Evolutionary conservation across 2,888 invertebrate species (phyloP).

Genomic region (Cenopis cana): DNA sequence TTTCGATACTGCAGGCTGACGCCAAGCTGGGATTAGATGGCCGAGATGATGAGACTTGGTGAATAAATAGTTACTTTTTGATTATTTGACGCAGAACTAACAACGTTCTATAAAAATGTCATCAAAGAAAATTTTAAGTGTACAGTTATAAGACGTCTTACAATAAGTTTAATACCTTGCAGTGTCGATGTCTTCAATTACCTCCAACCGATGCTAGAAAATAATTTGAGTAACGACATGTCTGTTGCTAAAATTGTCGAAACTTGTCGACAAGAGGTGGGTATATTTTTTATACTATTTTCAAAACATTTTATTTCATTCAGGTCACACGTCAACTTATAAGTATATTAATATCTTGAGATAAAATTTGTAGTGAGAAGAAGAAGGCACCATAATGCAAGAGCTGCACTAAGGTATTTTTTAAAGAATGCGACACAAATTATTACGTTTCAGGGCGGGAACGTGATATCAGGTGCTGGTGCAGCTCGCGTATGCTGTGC

Average conservation of each 20-base stretch:
- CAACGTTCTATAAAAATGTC: too few relatives aligned
- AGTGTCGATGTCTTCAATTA: conserved; percentile 95
- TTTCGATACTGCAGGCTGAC: conserved; percentile 86
- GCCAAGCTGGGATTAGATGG: conserved; percentile 82
- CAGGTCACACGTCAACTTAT: neutral
- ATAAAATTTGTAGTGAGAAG: neutral
- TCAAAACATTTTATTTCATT: neutral
- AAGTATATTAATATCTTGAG: neutral
- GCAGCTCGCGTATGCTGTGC: conserved; percentile 96
- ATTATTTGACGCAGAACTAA: too few relatives aligned
- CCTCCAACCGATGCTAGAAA: conserved; percentile 89
- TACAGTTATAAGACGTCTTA: too few relatives aligned
- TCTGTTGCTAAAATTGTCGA: conserved; percentile 90
- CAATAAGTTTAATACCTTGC: conserved; percentile 46
- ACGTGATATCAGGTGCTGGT: conserved; percentile 89
- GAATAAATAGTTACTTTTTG: conserved; percentile 52
- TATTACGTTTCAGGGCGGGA: conserved; percentile 67
- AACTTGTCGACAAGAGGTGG: conserved; percentile 83
- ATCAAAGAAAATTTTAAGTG: too few relatives aligned
- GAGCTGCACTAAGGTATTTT: neutral
- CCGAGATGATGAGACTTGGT: conserved; percentile 92
- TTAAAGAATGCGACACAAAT: neutral
- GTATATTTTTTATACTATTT: neutral
- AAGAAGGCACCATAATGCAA: neutral
- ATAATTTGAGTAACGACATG: conserved; percentile 85